These are phyloP conservation scores for Wiebesia pumilae DNA, from an alignment of 1,140 invertebrate species.

Conservation along the genomic window DNA sequence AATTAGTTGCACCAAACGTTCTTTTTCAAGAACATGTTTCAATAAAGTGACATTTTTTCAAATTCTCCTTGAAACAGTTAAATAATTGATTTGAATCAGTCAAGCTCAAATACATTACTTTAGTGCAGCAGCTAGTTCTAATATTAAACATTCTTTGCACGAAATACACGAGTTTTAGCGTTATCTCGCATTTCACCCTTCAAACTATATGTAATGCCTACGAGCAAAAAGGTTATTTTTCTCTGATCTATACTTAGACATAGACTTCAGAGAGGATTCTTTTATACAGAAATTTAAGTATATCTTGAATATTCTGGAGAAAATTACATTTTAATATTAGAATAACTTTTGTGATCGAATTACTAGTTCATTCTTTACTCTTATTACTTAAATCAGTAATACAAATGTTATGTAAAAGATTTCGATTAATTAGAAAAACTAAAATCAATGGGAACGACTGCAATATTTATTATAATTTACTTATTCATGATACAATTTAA, in stretches of 20 bases:
- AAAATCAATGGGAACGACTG: too few relatives aligned
- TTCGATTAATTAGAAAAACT: too few relatives aligned
- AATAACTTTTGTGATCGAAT: too few relatives aligned
- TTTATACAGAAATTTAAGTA: too few relatives aligned
- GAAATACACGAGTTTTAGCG: not conserved
- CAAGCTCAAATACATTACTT: not conserved
- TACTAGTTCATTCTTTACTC: too few relatives aligned
- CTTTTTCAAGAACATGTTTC: not conserved
- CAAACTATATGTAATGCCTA: not conserved
- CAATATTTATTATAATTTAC: too few relatives aligned
- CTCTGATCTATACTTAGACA: not conserved
- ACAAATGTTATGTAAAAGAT: too few relatives aligned
- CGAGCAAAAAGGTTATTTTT: not conserved
- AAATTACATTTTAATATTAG: too few relatives aligned
- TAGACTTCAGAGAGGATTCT: too few relatives aligned
- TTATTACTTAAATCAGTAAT: too few relatives aligned
- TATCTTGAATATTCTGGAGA: too few relatives aligned
- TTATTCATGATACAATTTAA: too few relatives aligned
- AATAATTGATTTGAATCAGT: not conserved
- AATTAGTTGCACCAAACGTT: not conserved
- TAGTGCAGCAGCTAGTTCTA: not conserved
- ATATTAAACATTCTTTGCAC: conserved; percentile 23
- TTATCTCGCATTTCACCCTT: not conserved
- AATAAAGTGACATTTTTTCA: not conserved
- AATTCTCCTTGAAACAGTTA: not conserved